Conservation (phyloP, 2,797 vertebrate species). For the Miichthys miiuy region DNA sequence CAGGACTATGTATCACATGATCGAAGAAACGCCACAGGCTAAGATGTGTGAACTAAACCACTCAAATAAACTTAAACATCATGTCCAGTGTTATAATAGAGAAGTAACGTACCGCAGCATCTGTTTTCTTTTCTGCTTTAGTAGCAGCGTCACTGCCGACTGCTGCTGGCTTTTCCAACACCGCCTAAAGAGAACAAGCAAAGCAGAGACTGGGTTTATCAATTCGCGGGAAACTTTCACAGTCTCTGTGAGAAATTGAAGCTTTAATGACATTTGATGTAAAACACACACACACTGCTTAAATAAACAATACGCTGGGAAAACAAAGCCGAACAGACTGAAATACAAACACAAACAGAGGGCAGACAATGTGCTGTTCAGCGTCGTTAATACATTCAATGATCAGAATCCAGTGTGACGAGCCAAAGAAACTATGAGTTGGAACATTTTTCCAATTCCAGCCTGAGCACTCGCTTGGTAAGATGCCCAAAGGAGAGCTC, state of each 20-base stretch:
- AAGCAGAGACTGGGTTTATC: neutral
- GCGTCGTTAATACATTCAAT: neutral
- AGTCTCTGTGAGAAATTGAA: neutral
- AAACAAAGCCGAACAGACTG: neutral
- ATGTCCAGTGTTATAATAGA: neutral
- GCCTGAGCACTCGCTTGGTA: neutral
- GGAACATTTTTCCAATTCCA: neutral
- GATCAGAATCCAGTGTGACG: neutral
- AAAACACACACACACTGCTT: neutral
- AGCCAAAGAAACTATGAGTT: neutral
- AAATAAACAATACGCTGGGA: neutral
- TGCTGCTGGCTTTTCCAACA: conserved; percentile 80
- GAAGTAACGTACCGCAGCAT: conserved; percentile 62
- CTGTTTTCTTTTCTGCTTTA: conserved; percentile 70
- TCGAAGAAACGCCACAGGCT: neutral
- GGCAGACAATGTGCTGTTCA: neutral
- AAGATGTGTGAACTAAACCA: neutral
- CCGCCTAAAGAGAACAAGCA: conserved; percentile 66
- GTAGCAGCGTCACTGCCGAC: conserved; percentile 56
- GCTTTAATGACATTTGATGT: neutral
- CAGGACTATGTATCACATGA: neutral
- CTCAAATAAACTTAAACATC: too few relatives aligned
- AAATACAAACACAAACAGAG: neutral
- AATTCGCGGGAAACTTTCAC: neutral
- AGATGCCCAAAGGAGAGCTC: neutral